Conservation (phyloP, 2,888 invertebrate species). For the Drosophila siamana region DNA sequence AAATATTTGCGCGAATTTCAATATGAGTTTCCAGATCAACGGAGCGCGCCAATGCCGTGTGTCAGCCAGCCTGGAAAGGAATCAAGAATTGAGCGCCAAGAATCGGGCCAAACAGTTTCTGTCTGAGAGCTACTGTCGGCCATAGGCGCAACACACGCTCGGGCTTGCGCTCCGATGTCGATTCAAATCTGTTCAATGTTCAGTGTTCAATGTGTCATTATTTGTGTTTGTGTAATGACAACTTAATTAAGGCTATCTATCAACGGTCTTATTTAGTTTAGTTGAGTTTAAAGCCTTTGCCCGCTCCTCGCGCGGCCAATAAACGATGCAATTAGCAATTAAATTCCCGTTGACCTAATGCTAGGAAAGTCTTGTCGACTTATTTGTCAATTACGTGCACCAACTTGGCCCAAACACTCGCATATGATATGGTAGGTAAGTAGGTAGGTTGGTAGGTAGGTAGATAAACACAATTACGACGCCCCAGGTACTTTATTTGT, state of each 20-base stretch:
- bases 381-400: constrained; percentile 80
- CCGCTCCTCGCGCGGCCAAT: constrained; percentile 33
- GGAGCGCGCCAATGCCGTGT: constrained; percentile 52
- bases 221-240: constrained; percentile 52
- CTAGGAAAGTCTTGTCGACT: constrained; percentile 71
- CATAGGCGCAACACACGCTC: too few relatives aligned
- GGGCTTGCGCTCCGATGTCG: too few relatives aligned
- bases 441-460: too few relatives aligned
- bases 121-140: constrained; percentile 10
- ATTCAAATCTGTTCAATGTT: neutral
- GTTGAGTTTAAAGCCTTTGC: constrained; percentile 37
- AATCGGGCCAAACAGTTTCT: constrained; percentile 23
- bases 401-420: constrained; percentile 33
- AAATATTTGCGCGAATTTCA: constrained; percentile 21
- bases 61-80: constrained; percentile 20
- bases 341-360: constrained; percentile 70
- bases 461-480: constrained; percentile 69
- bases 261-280: constrained; percentile 58
- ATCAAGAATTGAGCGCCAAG: constrained; percentile 4
- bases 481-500: constrained; percentile 37
- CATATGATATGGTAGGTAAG: constrained; percentile 64
- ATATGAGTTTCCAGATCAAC: constrained; percentile 57
- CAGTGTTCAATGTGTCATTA: constrained; percentile 13
- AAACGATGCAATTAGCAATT: constrained; percentile 78
- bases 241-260: constrained; percentile 74